A percentile compares a stretch with the other conserved stretches of the same genome.
phyloP scores from a whole-genome alignment of 2,888 invertebrate genomes.

The Apotomis capreana region DNA sequence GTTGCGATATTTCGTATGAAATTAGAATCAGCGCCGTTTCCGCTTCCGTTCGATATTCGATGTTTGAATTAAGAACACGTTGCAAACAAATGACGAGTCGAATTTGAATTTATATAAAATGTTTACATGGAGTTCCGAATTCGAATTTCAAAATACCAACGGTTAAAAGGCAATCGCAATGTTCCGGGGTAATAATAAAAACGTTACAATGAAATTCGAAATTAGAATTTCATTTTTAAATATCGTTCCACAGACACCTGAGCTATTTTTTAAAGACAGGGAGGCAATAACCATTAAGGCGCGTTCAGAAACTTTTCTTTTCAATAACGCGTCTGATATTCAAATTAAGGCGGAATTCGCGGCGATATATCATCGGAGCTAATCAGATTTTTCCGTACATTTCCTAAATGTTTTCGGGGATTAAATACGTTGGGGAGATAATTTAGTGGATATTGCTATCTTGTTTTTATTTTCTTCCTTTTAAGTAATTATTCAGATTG shows the following conservation, averaged over 20 bases:
- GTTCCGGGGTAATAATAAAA: constrained; percentile 1
- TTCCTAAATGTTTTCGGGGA: constrained; percentile 68
- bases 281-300: constrained; percentile 42
- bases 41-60: constrained; percentile 82
- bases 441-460: constrained; percentile 61
- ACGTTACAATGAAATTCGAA: neutral
- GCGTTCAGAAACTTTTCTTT: constrained; percentile 78
- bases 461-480: constrained; percentile 49
- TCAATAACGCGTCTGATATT: constrained; percentile 84
- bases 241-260: constrained; percentile 35
- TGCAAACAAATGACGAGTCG: constrained; percentile 64
- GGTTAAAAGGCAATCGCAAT: neutral
- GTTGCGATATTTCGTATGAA: constrained; percentile 80
- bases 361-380: constrained; percentile 80
- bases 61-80: constrained; percentile 76
- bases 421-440: constrained; percentile 65
- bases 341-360: constrained; percentile 79
- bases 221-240: constrained; percentile 31
- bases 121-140: neutral
- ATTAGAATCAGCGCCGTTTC: constrained; percentile 82
- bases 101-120: constrained; percentile 13
- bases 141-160: constrained; percentile 6
- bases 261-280: constrained; percentile 39
- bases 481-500: neutral
- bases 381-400: constrained; percentile 74